These are phyloP conservation scores for Oryzias celebensis DNA, from an alignment of 2,113 vertebrate species.

Conservation along the genomic window DNA sequence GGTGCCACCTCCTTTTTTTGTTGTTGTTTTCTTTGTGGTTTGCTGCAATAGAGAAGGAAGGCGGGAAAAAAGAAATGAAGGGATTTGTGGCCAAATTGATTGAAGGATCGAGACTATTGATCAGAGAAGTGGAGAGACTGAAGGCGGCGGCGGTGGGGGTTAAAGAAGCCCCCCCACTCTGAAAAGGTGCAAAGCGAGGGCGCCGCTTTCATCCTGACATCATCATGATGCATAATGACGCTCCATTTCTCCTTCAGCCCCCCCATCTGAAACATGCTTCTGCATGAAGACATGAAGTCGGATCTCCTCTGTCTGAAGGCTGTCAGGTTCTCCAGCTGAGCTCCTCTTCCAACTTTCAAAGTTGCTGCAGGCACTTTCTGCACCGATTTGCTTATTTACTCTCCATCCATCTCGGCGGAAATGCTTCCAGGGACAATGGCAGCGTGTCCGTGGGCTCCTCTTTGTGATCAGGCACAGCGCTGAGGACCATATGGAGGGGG, in stretches of 20 bases:
- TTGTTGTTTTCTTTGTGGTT: slow-evolving; percentile 12
- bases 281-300: slow-evolving; percentile 39
- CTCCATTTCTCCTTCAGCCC: slow-evolving; percentile 23
- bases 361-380: slow-evolving; percentile 25
- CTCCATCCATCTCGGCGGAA: slow-evolving; percentile 47
- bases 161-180: slow-evolving; percentile 6
- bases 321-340: slow-evolving; percentile 30
- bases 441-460: slow-evolving; percentile 43
- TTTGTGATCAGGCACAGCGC: slow-evolving; percentile 57
- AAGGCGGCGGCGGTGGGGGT: slow-evolving; percentile 18
- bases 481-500: slow-evolving; percentile 68
- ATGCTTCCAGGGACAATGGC: slow-evolving; percentile 37
- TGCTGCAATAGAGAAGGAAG: slow-evolving; percentile 6
- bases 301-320: slow-evolving; percentile 18
- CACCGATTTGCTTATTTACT: slow-evolving; percentile 21
- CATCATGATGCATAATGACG: slow-evolving; percentile 18
- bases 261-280: slow-evolving; percentile 6
- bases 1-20: slow-evolving; percentile 5
- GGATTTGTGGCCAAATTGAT: slow-evolving; percentile 75
- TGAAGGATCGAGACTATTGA: slow-evolving; percentile 69
- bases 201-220: slow-evolving; percentile 32
- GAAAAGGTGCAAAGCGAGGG: slow-evolving; percentile 29
- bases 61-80: slow-evolving; percentile 68
- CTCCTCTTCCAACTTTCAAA: slow-evolving; percentile 41
- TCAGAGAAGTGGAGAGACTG: slow-evolving; percentile 51